Evolutionary conservation across 1,140 invertebrate genomes (phyloP).

Genomic region (Lepidotrigona ventralis): DNA sequence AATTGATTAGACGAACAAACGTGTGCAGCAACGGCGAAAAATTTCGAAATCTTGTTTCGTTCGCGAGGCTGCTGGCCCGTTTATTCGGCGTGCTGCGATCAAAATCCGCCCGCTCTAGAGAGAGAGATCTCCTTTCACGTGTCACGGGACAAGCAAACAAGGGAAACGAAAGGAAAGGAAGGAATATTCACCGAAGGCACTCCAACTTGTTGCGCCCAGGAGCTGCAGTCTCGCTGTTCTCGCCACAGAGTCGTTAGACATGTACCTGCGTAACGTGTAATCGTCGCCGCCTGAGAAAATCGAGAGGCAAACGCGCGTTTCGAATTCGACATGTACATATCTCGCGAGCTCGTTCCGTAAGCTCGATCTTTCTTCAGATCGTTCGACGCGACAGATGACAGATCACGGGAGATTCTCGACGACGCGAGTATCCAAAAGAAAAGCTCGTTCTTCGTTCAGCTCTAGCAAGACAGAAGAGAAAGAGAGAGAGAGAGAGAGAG

Average conservation of each 20-base stretch:
- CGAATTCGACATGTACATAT: too few species aligned
- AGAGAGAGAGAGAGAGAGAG: too few species aligned
- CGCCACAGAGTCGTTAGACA: neutral
- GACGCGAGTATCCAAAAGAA: neutral
- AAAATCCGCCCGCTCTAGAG: neutral
- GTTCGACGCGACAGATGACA: neutral
- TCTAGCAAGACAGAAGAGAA: neutral
- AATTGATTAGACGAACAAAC: neutral
- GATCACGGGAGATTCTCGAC: neutral
- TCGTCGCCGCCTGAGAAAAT: neutral
- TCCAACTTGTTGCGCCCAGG: conserved; percentile 40
- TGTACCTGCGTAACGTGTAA: neutral
- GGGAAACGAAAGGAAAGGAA: conserved; percentile 6
- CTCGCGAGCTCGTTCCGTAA: neutral
- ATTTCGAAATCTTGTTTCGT: neutral
- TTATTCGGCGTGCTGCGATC: neutral
- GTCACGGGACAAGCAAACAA: neutral
- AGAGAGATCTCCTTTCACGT: neutral
- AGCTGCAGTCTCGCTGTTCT: conserved; percentile 6
- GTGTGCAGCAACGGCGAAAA: neutral
- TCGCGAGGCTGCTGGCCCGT: neutral
- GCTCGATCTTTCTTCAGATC: neutral
- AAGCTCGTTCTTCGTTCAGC: neutral
- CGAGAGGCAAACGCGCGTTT: neutral
- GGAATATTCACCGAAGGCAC: conserved; percentile 14